phyloP scores from a whole-genome alignment of 2,888 invertebrate species.

The Chydorus sphaericus region DNA sequence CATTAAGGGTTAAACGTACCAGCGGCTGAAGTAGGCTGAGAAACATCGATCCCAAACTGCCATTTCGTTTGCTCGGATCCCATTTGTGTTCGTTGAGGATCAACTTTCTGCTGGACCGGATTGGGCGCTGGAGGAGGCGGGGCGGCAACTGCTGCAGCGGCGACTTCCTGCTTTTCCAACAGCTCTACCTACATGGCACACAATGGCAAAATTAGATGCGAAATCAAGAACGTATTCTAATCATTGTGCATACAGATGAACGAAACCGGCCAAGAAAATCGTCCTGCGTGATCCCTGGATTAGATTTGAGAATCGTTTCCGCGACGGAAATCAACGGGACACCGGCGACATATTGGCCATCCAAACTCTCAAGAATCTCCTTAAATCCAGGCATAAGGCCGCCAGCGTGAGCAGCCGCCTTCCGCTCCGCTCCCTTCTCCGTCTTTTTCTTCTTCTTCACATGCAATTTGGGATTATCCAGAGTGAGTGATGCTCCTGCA shows the following conservation, averaged over 20 bases:
- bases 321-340: neutral
- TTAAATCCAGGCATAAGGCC: conserved; percentile 1
- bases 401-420: no score
- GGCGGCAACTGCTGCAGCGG: neutral
- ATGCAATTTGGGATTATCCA: no score
- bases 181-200: neutral
- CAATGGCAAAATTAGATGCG: neutral
- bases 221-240: neutral
- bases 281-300: neutral
- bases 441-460: no score
- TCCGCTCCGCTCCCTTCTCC: neutral
- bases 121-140: neutral
- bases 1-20: no score
- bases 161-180: conserved; percentile 1
- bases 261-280: conserved; percentile 1
- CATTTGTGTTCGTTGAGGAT: conserved; percentile 1
- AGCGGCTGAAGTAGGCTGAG: neutral
- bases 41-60: neutral
- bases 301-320: neutral
- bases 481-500: no score
- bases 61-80: conserved; percentile 1
- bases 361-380: neutral
- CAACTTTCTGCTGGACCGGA: conserved; percentile 3
- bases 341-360: conserved; percentile 1
- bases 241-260: no score